Percentiles rank a stretch among this genome's conserved stretches.
Evolutionary conservation across 2,797 vertebrate genomes (phyloP).

Genomic region (Coccyzus lansbergi): DNA sequence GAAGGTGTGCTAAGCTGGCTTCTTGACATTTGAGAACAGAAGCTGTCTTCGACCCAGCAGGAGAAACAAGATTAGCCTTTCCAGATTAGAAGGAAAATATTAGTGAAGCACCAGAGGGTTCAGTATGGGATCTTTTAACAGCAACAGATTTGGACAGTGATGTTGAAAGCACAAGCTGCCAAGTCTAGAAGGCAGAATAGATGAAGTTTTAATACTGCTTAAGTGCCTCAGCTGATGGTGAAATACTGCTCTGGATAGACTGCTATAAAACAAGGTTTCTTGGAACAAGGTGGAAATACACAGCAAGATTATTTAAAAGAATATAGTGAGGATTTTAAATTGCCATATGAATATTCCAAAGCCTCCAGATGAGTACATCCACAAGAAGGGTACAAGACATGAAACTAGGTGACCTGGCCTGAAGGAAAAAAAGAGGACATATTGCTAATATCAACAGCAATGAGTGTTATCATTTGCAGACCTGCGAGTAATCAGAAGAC

Average conservation of each 20-base stretch:
- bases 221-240: constrained; percentile 17
- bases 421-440: background rate
- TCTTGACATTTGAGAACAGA: constrained; percentile 32
- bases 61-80: constrained; percentile 39
- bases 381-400: background rate
- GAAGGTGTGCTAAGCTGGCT: background rate
- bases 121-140: background rate
- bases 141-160: background rate
- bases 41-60: background rate
- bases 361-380: background rate
- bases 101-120: constrained; percentile 21
- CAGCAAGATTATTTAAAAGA: background rate
- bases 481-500: background rate
- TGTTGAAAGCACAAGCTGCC: constrained; percentile 25
- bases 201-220: constrained; percentile 47
- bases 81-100: constrained; percentile 36
- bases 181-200: constrained; percentile 22
- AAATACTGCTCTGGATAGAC: constrained; percentile 35
- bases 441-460: background rate
- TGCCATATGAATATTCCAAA: background rate
- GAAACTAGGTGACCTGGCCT: background rate
- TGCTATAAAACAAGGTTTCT: constrained; percentile 30
- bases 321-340: background rate
- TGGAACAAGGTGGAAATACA: background rate
- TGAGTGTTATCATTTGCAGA: background rate